Evolutionary conservation across 2,113 vertebrate genomes (phyloP).

Genomic region (Eretmochelys imbricata): DNA sequence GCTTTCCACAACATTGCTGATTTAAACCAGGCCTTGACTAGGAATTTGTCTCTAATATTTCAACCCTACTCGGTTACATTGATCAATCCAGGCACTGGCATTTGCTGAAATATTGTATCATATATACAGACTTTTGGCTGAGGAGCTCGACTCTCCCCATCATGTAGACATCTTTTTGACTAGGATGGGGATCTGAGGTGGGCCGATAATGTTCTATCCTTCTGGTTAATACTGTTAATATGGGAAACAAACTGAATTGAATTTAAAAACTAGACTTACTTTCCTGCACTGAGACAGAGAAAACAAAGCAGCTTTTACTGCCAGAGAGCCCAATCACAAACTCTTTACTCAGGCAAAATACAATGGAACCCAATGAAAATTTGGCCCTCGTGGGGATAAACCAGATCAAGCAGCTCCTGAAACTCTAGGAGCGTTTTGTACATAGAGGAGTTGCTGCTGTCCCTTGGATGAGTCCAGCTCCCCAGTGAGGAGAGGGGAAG

Average conservation of each 20-base stretch:
- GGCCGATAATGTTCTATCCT: conserved; percentile 6
- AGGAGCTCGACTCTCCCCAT: conserved; percentile 20
- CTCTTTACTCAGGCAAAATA: background rate
- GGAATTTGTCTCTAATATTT: conserved; percentile 75
- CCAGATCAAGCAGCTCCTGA: background rate
- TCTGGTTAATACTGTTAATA: conserved; percentile 3
- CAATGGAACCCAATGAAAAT: background rate
- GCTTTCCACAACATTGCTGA: conserved; percentile 77
- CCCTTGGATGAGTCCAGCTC: background rate
- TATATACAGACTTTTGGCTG: background rate
- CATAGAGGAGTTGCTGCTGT: fast-evolving
- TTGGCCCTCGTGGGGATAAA: background rate
- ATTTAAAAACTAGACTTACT: conserved; percentile 68
- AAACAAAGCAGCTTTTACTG: conserved; percentile 60
- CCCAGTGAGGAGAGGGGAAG: background rate
- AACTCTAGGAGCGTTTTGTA: fast-evolving
- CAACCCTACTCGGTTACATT: conserved; percentile 68
- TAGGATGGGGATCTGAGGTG: background rate
- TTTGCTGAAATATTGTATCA: conserved; percentile 23
- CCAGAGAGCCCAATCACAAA: background rate
- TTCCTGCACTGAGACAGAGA: conserved; percentile 56
- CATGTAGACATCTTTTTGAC: conserved; percentile 33
- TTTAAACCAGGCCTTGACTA: conserved; percentile 81
- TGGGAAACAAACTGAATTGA: conserved; percentile 45
- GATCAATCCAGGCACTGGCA: conserved; percentile 67